phyloP scores from a whole-genome alignment of 2,888 invertebrate genomes.

The Spodoptera littoralis region DNA sequence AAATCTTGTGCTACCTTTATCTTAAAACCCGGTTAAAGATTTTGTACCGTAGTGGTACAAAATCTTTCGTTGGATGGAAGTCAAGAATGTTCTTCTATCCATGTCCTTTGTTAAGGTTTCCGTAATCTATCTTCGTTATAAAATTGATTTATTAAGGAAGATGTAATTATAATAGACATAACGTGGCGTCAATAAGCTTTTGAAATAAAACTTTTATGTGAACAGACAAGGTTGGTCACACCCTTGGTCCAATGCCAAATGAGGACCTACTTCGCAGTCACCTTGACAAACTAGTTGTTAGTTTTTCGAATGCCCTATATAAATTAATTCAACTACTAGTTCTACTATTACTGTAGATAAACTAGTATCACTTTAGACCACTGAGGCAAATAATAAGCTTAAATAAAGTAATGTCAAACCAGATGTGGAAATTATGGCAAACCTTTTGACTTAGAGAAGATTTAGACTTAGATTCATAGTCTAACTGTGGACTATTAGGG shows the following conservation, averaged over 20 bases:
- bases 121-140: conserved; percentile 8
- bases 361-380: too few species aligned
- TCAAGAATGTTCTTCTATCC: not conserved
- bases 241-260: conserved; percentile 42
- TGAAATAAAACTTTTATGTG: conserved; percentile 14
- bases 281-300: conserved; percentile 22
- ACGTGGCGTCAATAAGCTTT: conserved; percentile 10
- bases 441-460: too few species aligned
- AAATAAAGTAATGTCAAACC: too few species aligned
- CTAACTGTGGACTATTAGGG: too few species aligned
- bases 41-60: too few species aligned
- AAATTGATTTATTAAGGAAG: not conserved
- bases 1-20: too few species aligned
- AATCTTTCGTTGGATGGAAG: not conserved
- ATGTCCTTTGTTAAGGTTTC: conserved; percentile 1
- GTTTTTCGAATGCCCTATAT: too few species aligned
- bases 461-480: too few species aligned
- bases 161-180: conserved; percentile 8
- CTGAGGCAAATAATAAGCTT: too few species aligned
- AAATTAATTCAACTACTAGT: too few species aligned
- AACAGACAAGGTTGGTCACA: conserved; percentile 24
- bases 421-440: too few species aligned
- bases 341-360: too few species aligned
- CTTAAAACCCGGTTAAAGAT: not conserved
- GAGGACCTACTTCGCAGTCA: conserved; percentile 20